Base-by-base conservation (phyloP, 1,140 invertebrate species). In the Bombus sibiricus region DNA sequence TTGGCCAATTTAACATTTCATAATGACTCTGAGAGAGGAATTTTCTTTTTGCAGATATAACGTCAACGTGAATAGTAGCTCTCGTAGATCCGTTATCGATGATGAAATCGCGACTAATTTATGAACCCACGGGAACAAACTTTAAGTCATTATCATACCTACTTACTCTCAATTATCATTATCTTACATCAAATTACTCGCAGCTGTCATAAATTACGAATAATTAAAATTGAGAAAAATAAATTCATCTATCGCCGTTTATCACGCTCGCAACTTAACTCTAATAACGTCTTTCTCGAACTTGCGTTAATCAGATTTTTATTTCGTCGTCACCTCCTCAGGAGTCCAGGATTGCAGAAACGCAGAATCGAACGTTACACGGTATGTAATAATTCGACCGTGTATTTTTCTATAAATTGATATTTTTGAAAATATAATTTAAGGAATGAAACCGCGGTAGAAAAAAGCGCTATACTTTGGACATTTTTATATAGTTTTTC, bases 71-170 rank as follows among this genome's bases (percentile, higher is more conserved):
- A 68, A 68, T 68, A 68, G 37, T 68, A 22, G 47, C 37, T 68
- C 66, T 68, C 13, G 64, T 32, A 18, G 64, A 32, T 66, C 15
- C 64, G 34, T 68, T 68, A 39, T 68, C 66, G 9, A 68, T 37
- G 66, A 68, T 68, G 66, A 37, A 68, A 68, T 68, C 66, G 66
- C 66, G 34, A 22, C 32, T 68, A 25, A 68, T 68, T 68, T 68
- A 68, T 12, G 66, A 68, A 25, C 18, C 22, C 15, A 34, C 5
- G 22, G 34, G 4, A 22, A 22, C 34, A 9, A 68, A 68, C 34
- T 37, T 68, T 22, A 10, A 68, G 34, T 1, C 18, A 25, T 68
- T 37, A 37, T 18, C 66, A 10, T 37, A 18, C 32, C 34, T 25
- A 53, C 32, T 25, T 10, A 37, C 18, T 68, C 22, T 37, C 66